Evolutionary conservation across 2,888 invertebrate genomes (phyloP), one percentile per base, ranked within the genome.

Genomic region (Sycophila texana): DNA sequence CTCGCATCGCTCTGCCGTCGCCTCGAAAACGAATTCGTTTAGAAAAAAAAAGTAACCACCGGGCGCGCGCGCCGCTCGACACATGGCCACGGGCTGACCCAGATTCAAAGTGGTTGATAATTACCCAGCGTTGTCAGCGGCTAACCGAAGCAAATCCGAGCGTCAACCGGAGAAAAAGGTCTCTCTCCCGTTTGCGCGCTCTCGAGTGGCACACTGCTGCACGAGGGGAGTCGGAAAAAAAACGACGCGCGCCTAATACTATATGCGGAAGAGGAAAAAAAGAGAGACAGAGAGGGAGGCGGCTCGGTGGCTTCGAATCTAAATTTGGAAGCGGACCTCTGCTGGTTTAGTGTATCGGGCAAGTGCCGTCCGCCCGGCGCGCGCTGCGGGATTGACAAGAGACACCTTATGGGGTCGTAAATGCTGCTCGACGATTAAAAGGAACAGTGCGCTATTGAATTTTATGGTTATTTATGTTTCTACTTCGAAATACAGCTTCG

Each of bases 91-190:
- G 82, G 75, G 82, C 65, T 85, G 87, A 87, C 88, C 88, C 85
- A 87, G 85, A 85, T 88, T 82, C 83, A 80, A 85, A 87, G 86
- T 86, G 86, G 83, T 84, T 82, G 86, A 87, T 88, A 87, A 88
- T 88, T 87, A 83, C 85, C 77, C 68, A 82, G 63, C 74, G 80
- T 82, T 84, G 85, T 85, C 86, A 83, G 84, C 83, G 82, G 72
- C 39, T 39, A 80, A 78, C 80, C 81, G 80, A 63, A 81, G 83
- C 81, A 81, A 84, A 85, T 84, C 82, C 82, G 83, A 84, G 86
- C 63, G 74, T 57, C 68, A 39, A 57, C 18, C 39, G 39, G 72
- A 47, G 65, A 72, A 61, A 79, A 79, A 70, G 60, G 74, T 70
- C 51, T 49, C 63, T 55, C 70, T n/a, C 14, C 63, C n/a, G 4